phyloP scores from a whole-genome alignment of 2,888 invertebrate species.

The Rhingia campestris region DNA sequence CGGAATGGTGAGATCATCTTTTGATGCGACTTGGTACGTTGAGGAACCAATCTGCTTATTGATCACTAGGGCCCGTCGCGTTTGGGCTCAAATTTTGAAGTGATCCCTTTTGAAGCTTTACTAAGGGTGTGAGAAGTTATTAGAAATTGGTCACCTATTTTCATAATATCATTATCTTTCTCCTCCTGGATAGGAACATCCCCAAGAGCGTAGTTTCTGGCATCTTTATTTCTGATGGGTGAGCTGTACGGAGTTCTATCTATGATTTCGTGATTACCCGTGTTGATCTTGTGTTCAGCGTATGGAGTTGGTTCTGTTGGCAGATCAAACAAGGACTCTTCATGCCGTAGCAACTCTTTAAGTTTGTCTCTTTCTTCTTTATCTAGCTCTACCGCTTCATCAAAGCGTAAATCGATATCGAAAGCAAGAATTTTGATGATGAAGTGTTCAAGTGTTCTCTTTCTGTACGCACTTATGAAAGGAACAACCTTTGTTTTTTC shows the following conservation, averaged over 20 bases:
- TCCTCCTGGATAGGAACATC: too few relatives aligned
- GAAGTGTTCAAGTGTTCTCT: not conserved
- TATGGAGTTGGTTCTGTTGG: constrained; percentile 6
- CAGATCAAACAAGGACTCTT: constrained; percentile 4
- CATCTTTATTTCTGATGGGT: too few relatives aligned
- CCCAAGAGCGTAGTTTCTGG: too few relatives aligned
- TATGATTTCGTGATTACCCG: constrained; percentile 44
- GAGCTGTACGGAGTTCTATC: not conserved
- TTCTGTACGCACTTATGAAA: not conserved
- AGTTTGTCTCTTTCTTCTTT: not conserved
- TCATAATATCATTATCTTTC: too few relatives aligned
- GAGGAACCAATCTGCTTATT: too few relatives aligned
- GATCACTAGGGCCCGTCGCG: too few relatives aligned
- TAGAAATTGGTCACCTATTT: too few relatives aligned
- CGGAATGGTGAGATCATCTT: too few relatives aligned
- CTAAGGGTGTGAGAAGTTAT: too few relatives aligned
- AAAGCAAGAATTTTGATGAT: not conserved
- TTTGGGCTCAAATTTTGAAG: too few relatives aligned
- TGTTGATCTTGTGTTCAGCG: constrained; percentile 38
- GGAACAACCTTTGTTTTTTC: not conserved
- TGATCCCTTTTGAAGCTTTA: too few relatives aligned
- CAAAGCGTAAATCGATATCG: not conserved
- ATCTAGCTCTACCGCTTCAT: not conserved
- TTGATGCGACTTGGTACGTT: too few relatives aligned
- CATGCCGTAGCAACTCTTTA: not conserved